Evolutionary conservation across 2,888 invertebrate genomes (phyloP), one percentile per base, ranked within the genome.

Genomic region (Uropetala carovei): DNA sequence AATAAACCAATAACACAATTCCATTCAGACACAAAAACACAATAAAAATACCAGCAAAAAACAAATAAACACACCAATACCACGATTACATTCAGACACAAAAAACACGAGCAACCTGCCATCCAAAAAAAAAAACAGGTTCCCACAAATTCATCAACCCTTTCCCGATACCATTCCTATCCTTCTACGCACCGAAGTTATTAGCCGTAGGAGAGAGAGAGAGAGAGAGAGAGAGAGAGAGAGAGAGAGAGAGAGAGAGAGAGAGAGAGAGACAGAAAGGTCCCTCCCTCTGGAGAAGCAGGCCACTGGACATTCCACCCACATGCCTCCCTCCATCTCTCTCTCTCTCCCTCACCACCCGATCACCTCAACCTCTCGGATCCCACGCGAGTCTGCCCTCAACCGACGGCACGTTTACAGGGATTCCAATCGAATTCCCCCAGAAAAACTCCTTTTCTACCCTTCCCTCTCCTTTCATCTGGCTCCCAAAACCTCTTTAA

Each of bases 371-470:
- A 16, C 64, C 64, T n/a, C n/a, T 13, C 83, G n/a, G 18, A 56
- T 2, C 14, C 82, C 82, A 13, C 8, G 27, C 82, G 82, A 27
- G 8, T 82, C 82, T 30, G 18, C 11, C 64, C 82, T 2, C 43
- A 30, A 43, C 57, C 83, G 7, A 56, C 43, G 56, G 83, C 18
- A n/a, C 16, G 83, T n/a, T 56, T 43, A 57, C 83, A 83, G 16
- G 83, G 56, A 83, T 83, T 83, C 83, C 83, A 56, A 83, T 83
- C 56, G 83, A 83, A 83, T 57, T 83, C 83, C 83, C 43, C 10
- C 56, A 18, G 56, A 83, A 83, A 57, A 83, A 83, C 43, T 57
- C 56, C 83, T 22, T 57, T 16, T 82, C 82, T 18, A 11, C 30
- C 43, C 30, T 43, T n/a, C 57, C 13, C 64, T 18, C n/a, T 64